These are phyloP conservation scores for Drosophila dunni DNA, from an alignment of 1,140 invertebrate species.

Conservation along the genomic window DNA sequence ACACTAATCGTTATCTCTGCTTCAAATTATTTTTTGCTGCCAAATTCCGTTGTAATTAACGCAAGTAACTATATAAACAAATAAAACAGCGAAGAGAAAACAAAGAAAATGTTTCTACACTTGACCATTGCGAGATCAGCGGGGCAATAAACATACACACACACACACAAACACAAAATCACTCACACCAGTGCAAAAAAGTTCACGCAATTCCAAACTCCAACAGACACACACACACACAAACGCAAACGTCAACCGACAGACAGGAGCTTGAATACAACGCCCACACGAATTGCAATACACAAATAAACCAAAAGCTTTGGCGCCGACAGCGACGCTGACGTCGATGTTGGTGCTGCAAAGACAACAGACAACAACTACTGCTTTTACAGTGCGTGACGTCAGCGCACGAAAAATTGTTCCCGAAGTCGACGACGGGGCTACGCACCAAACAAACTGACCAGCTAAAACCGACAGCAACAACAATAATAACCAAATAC, in stretches of 20 bases:
- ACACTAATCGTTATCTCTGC: no score
- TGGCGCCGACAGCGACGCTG: conserved; percentile 41
- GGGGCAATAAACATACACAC: neutral
- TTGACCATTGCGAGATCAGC: conserved; percentile 14
- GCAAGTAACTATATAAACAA: conserved; percentile 13
- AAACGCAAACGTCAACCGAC: conserved; percentile 20
- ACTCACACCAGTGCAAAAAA: conserved; percentile 50
- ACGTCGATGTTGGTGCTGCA: neutral
- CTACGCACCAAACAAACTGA: conserved; percentile 37
- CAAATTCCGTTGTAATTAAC: conserved; percentile 57
- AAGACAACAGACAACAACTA: conserved; percentile 18
- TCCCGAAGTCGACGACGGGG: conserved; percentile 57
- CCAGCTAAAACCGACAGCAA: conserved; percentile 4
- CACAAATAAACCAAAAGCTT: conserved; percentile 64
- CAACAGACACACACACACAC: conserved; percentile 40
- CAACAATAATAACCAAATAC: conserved; percentile 28
- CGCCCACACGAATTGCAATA: conserved; percentile 70
- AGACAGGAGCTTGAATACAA: conserved; percentile 49
- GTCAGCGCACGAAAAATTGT: conserved; percentile 65
- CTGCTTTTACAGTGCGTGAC: conserved; percentile 55
- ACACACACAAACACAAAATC: neutral
- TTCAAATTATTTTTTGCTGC: neutral
- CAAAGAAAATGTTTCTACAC: conserved; percentile 33
- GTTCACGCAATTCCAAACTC: conserved; percentile 67
- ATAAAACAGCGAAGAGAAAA: conserved; percentile 29